Evolutionary conservation across 2,797 vertebrate species (phyloP), one percentile per base, ranked within the genome.

Genomic region (Peromyscus melanophrys): DNA sequence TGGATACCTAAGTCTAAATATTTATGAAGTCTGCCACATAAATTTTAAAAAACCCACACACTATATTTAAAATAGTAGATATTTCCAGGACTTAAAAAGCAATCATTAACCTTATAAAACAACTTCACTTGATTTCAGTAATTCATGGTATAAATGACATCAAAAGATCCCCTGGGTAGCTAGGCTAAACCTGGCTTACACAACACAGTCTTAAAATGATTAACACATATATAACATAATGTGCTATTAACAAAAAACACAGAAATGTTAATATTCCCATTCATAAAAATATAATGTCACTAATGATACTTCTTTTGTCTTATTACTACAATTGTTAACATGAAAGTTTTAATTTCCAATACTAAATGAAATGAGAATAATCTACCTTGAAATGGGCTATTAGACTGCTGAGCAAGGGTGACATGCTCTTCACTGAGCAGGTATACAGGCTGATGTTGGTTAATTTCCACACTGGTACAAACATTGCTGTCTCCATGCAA

Each of bases 401-500:
- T 99, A 1, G 99, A 99, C 98, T 99, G 99, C 98, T 99, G 99
- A 97, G 99, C 99, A 82, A 99, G 98, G 55, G 99, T 99, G 97
- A 99, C 99, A 98, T 99, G 99, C 97, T 99, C 99, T 98, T 99
- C 99, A 4, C 99, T 99, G 95, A 99, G 99, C 98, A 99, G 99
- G 98, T 99, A 99, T 94, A 99, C 99, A 23, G 99, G 99, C 96
- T 99, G 99, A 98, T 99, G 99, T 99, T 99, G 99, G 99, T 99
- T 99, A 99, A 99, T 99, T 98, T 99, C 99, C 99, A 99, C 99
- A 21, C 99, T 99, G 98, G 99, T 99, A 99, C 99, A 99, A 98
- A 99, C 99, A 29, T 99, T 99, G 98, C 99, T 99, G 96, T 99
- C 99, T 46, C 99, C 99, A 0, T 99, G 99, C 97, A 99, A 98